Base-by-base conservation (phyloP, 2,888 invertebrate genomes). In the Druceiella hillmani region DNA sequence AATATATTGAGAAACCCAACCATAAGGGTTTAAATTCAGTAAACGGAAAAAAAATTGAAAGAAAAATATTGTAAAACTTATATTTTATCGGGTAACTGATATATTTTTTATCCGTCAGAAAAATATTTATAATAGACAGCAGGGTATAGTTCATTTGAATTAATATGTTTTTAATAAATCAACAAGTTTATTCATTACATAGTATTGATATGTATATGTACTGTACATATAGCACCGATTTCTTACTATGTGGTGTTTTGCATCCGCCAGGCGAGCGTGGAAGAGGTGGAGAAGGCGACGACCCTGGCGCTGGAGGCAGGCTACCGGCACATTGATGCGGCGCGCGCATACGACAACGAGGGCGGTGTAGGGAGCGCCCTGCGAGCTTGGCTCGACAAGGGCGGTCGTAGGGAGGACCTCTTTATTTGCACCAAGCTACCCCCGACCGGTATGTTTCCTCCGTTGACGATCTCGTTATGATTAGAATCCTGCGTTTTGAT, bases 371-470 rank as follows among this genome's bases (percentile, higher is more conserved):
- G 90, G 1, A 75, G 77, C 26, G 83, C 84, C 1, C 64, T 91
- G 0, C 75, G 78, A 45, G 74, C 76, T 41, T 85, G 86, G 82
- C 61, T 90, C 20, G n/a, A n/a, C n/a, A n/a, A n/a, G n/a, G 75
- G 76, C 29, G 71, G 74, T 3, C 81, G 73, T 51, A 76, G 91
- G 47, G 83, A 86, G 49, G 87, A 92, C 31, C 62, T 92, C 0
- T 92, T 87, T 56, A 73, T 92, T 31, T 83, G 84, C n/a, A 87
- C 90, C 6, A 92, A 92, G 64, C 72, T 90, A 48, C 80, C 83
- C 13, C 76, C 79, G 9, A 62, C 71, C 50, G 79, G 81, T 68
- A 56, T 60, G 46, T 43, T 25, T 20, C n/a, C n/a, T n/a, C n/a
- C n/a, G n/a, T n/a, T n/a, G n/a, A n/a, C n/a, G n/a, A n/a, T n/a